Evolutionary conservation across 2,113 vertebrate species (phyloP), one percentile per base, ranked within the genome.

Genomic region (Sylvia atricapilla): DNA sequence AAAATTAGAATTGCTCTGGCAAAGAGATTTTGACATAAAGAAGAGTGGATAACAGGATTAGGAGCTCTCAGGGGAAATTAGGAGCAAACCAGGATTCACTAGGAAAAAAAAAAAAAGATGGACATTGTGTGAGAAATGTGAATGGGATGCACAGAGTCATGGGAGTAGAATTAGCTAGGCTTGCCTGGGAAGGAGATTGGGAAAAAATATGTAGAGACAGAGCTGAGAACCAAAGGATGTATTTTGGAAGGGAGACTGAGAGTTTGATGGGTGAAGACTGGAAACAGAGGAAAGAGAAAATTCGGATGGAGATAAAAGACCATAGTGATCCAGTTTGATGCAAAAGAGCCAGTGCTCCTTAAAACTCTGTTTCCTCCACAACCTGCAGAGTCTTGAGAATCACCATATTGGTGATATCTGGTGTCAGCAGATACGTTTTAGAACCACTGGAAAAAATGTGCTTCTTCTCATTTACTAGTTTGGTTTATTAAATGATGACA

Each of bases 31-130:
- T 86, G 68, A 88, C 80, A 92, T 67, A 84, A 68, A 89, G 75
- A 90, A 84, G 43, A 90, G 35, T 75, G 89, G 88, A 70, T 97
- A 97, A 95, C 83, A 93, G 88, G 90, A 96, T 95, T 95, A 95
- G 89, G 43, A 94, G 33, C 22, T 89, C 96, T 84, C 92, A 1
- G 23, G 92, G 95, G 95, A 95, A 93, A 90, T 92, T 63, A 90
- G 49, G 76, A 92, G 60, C 68, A 92, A 94, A 86, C 43, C 59
- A 90, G 86, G 79, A 96, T 90, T 86, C 88, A 80, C 85, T 59
- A 88, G 39, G 46, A 83, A 85, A 86, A 93, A 92, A 56, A 58
- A 93, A 92, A 92, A 95, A 53, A 93, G 64, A 67, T 50, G 84
- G 92, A 88, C 63, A 23, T 50, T 93, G 79, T 94, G 92, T 94